A percentile compares a stretch with the other conserved stretches of the same genome.
Conservation (phyloP, 1,140 invertebrate genomes). For the Nilaparvata lugens region DNA sequence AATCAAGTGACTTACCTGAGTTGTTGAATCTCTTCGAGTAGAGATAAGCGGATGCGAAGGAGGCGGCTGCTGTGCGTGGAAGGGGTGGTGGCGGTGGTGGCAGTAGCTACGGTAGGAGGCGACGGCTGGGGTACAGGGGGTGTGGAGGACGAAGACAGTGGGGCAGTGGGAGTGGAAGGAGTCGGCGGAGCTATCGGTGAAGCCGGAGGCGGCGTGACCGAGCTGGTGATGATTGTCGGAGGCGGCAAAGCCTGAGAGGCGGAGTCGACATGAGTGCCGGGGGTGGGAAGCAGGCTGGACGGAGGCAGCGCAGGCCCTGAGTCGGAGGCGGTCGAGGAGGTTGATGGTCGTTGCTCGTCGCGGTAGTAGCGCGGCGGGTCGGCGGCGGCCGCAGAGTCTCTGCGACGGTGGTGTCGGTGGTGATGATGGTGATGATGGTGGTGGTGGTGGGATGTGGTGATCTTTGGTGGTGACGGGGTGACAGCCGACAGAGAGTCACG, state of each 20-base stretch:
- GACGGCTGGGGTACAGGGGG: slow-evolving; percentile 12
- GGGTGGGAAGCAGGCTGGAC: slow-evolving; percentile 17
- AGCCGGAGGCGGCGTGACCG: slow-evolving; percentile 66
- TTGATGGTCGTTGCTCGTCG: slow-evolving; percentile 62
- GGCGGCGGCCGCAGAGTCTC: slow-evolving; percentile 41
- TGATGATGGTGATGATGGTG: slow-evolving; percentile 37
- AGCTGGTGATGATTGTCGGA: slow-evolving; percentile 70
- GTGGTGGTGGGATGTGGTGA: slow-evolving; percentile 36
- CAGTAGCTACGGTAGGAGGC: slow-evolving; percentile 35
- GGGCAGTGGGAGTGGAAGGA: slow-evolving; percentile 26
- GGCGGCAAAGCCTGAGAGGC: slow-evolving; percentile 46
- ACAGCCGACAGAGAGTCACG: slow-evolving; percentile 39
- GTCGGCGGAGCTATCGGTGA: slow-evolving; percentile 60
- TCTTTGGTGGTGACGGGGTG: slow-evolving; percentile 45
- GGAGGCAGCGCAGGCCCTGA: slow-evolving; percentile 37
- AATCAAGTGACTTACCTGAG: slow-evolving; percentile 63
- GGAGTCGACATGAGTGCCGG: slow-evolving; percentile 13
- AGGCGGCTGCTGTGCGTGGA: slow-evolving; percentile 16
- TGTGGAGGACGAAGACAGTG: slow-evolving; percentile 26
- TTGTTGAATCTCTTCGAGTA: slow-evolving; percentile 69
- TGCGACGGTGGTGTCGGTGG: slow-evolving; percentile 44
- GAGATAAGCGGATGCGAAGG: slow-evolving; percentile 45
- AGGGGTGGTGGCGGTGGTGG: slow-evolving; percentile 28
- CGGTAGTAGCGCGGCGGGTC: slow-evolving; percentile 39
- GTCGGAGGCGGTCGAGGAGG: slow-evolving; percentile 64